Base-by-base conservation (phyloP, 2,113 vertebrate species). In the Leucopternis melanops region DNA sequence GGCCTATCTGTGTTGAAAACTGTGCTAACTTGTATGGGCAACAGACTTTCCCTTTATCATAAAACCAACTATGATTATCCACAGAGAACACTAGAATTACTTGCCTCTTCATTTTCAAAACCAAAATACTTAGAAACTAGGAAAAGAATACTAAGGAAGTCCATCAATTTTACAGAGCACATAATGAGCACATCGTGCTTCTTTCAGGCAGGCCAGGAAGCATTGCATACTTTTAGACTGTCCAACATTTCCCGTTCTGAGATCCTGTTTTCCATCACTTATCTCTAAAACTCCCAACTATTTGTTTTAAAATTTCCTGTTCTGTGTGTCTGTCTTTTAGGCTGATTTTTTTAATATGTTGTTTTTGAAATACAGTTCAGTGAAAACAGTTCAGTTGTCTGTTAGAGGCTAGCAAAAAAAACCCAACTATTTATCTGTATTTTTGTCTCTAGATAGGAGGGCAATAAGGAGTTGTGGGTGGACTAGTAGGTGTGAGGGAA, bases 231-330 rank as follows among this genome's bases (percentile, higher is more conserved):
- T 82, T 89, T 36, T 9, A 87, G 44, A 16, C 73, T 62, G 70
- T 88, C 73, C 13, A 40, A 18, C 73, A 34, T 44, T 97, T 96
- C 89, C 91, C 91, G 73, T 80, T 87, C 78, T 82, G 87, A 89
- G 77, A 50, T 89, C 42, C 54, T 54, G 54, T 82, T 96, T 95
- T 95, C 91, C 36, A 3, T 49, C 66, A 42, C 84, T 95, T 87
- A 92, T 92, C 94, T 92, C 74, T 87, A 73, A 91, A 73, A 40
- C 38, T 87, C 85, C 85, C 40, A 75, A 31, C 52, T 95, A 38
- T 80, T 94, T 97, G 86, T 50, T 89, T 87, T 90, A 61, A 83
- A 86, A 85, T 86, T 95, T 95, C 91, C 91, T 94, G 84, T 91
- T 81, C 66, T 65, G 7, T 50, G 32, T 91, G 77, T 67, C 49